Conservation (phyloP, 1,140 invertebrate species). For the Sarcophaga peregrina region DNA sequence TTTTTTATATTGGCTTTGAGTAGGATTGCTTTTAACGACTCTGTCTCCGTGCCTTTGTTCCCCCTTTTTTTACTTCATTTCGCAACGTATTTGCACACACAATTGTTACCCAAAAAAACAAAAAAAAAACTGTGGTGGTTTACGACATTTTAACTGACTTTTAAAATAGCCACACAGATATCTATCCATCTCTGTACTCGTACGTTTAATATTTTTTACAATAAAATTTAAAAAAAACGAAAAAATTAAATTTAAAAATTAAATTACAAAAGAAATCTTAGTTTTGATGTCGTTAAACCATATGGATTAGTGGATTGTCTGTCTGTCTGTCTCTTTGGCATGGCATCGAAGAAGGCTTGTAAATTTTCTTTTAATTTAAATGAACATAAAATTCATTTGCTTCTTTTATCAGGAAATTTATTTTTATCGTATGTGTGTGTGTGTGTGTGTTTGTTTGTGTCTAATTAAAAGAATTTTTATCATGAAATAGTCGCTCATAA, state of each 20-base stretch:
- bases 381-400: not conserved
- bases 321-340: no score
- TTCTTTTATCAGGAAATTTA: not conserved
- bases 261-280: slow-evolving; percentile 4
- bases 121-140: not conserved
- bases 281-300: slow-evolving; percentile 6
- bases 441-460: not conserved
- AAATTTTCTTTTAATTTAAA: slow-evolving; percentile 14
- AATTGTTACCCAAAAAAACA: not conserved
- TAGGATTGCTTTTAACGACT: not conserved
- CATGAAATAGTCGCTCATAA: no score
- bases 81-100: no score
- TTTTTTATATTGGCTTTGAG: not conserved
- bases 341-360: not conserved
- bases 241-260: not conserved
- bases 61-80: no score
- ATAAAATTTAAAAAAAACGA: not conserved
- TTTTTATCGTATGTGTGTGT: not conserved
- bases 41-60: no score
- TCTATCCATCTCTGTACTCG: not conserved
- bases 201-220: not conserved
- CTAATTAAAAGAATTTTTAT: no score
- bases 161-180: not conserved
- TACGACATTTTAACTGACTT: not conserved
- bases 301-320: no score